Evolutionary conservation across 2,888 invertebrate species (phyloP).

Genomic region (Limnephilus marmoratus): DNA sequence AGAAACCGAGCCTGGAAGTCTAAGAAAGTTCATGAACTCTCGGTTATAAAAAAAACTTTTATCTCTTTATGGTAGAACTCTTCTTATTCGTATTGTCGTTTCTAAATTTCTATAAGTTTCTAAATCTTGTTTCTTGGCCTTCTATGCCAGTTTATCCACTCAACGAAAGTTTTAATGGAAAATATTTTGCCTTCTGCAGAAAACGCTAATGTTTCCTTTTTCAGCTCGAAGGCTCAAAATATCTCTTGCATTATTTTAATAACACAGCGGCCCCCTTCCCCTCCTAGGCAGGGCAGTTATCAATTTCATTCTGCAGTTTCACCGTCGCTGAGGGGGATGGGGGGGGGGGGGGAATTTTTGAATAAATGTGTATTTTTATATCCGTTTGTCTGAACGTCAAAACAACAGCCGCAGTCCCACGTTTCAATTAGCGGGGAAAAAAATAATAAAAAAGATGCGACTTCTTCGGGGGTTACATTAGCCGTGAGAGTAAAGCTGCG

Average conservation of each 20-base stretch:
- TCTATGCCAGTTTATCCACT: neutral
- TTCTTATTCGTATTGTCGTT: neutral
- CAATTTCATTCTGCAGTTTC: slow-evolving; percentile 46
- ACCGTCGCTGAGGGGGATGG: neutral
- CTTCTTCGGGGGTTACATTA: slow-evolving; percentile 17
- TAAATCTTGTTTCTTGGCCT: neutral
- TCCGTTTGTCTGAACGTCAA: slow-evolving; percentile 49
- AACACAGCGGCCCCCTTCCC: neutral
- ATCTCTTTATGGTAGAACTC: neutral
- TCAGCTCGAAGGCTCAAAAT: neutral
- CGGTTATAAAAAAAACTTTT: neutral
- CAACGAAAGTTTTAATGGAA: neutral
- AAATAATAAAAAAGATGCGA: slow-evolving; percentile 15
- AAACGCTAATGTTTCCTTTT: slow-evolving; percentile 9
- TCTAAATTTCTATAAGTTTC: neutral
- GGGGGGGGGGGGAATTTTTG: slow-evolving; percentile 4
- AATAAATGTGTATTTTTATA: slow-evolving; percentile 45
- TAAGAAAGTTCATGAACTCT: too few relatives aligned
- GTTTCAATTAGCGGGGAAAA: slow-evolving; percentile 44
- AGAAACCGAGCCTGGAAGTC: too few relatives aligned
- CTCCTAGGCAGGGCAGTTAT: slow-evolving; percentile 8
- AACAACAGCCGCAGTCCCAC: slow-evolving; percentile 31
- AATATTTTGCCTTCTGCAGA: neutral
- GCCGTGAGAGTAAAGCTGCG: slow-evolving; percentile 20
- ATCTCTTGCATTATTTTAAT: slow-evolving; percentile 34